Evolutionary conservation across 2,888 invertebrate genomes (phyloP), one percentile per base, ranked within the genome.

Genomic region (Lottia scabra): DNA sequence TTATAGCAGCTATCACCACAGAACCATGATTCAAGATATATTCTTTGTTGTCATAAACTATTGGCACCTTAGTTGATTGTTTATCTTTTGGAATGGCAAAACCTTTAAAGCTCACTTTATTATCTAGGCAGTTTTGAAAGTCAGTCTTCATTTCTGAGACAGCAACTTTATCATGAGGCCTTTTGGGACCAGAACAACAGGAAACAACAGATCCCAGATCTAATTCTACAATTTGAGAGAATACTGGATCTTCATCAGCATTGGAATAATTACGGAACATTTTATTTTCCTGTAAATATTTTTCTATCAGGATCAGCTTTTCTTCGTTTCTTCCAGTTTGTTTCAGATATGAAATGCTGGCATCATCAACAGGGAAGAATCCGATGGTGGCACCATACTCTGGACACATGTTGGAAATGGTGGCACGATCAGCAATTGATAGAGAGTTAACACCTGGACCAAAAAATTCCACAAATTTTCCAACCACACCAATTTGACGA

Each of bases 371-470:
- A 0, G 98, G 96, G 91, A 99, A 99, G 90, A 94, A 97, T 0
- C 96, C 98, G 6, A 97, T 94, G 0, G 98, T 99, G 19, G 98
- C 99, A 0, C 99, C 99, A 88, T 98, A 99, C 90, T 97, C 96
- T 0, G 99, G 99, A 87, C 97, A 98, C 99, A 99, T 99, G 91
- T 99, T 99, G 80, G 97, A 95, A 70, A 99, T 96, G 0, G 99
- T 99, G 0, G 99, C 98, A 64, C 99, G 92, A 91, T 99, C 99
- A 0, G 99, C 98, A 75, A 99, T 96, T 71, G 96, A 96, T 5
- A 99, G 91, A 71, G 95, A 94, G 0, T 93, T 90, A 4, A 98
- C 96, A 2, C 99, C 99, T 0, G 96, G 94, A 0, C 99, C 99
- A 90, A 95, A 99, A 91, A 99, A 99, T 91, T 99, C 99, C 6